A percentile compares a stretch with the other conserved stretches of the same genome.
Evolutionary conservation across 1,140 invertebrate species (phyloP).

Genomic region (Lordiphosa clarofinis): DNA sequence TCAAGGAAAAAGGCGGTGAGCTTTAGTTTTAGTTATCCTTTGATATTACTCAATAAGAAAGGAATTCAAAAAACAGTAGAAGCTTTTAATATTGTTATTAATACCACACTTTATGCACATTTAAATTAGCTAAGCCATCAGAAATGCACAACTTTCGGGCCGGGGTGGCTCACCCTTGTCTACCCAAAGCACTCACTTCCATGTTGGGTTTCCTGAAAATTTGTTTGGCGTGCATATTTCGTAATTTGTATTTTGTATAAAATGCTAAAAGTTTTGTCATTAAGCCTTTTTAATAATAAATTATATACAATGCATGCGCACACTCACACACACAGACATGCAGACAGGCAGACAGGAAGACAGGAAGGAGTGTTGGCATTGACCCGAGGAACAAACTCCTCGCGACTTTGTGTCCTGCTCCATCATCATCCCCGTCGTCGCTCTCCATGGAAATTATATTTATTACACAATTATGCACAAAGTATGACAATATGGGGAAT

Average conservation of each 20-base stretch:
- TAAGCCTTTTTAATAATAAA: constrained; percentile 75
- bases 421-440: constrained; percentile 10
- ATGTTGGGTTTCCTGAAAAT: background rate
- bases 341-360: background rate
- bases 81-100: background rate
- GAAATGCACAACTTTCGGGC: constrained; percentile 9
- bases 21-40: no score
- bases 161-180: background rate
- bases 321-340: background rate
- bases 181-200: background rate
- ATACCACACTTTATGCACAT: constrained; percentile 6
- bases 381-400: constrained; percentile 38
- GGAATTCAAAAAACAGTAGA: no score
- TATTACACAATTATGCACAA: constrained; percentile 74
- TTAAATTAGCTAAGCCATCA: constrained; percentile 12
- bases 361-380: constrained; percentile 35
- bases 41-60: no score
- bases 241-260: constrained; percentile 49
- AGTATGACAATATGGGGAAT: constrained; percentile 37
- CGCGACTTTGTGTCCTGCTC: constrained; percentile 13
- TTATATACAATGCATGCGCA: constrained; percentile 44
- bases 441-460: constrained; percentile 67
- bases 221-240: constrained; percentile 21
- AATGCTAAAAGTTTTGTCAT: constrained; percentile 73
- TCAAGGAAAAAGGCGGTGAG: no score